Percentiles rank a stretch among this genome's conserved stretches.
These are phyloP conservation scores for Scaeva pyrastri DNA, from an alignment of 2,888 invertebrate species.

Conservation along the genomic window DNA sequence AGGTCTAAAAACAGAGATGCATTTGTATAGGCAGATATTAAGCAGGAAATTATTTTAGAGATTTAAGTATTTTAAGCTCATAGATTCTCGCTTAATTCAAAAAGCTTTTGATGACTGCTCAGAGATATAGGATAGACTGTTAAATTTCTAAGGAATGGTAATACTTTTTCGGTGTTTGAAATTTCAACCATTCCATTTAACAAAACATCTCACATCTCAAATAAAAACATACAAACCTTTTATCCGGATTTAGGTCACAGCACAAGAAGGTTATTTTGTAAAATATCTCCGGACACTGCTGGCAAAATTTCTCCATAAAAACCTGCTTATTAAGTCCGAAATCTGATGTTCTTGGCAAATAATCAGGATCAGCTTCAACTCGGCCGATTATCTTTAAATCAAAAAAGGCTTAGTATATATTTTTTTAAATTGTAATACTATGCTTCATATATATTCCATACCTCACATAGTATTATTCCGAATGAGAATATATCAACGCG, in stretches of 20 bases:
- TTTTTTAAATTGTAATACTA: neutral
- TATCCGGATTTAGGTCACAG: slow-evolving; percentile 95
- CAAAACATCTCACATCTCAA: too few relatives aligned
- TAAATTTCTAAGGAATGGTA: too few relatives aligned
- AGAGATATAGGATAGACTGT: too few relatives aligned
- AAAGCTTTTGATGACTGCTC: too few relatives aligned
- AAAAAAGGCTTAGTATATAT: neutral
- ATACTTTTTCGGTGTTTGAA: too few relatives aligned
- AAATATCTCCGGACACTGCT: slow-evolving; percentile 92
- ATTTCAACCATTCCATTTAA: too few relatives aligned
- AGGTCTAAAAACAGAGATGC: slow-evolving; percentile 86
- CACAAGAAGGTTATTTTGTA: slow-evolving; percentile 95
- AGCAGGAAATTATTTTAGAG: too few relatives aligned
- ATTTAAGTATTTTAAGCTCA: too few relatives aligned
- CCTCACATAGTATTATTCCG: slow-evolving; percentile 97
- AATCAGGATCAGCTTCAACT: slow-evolving; percentile 97
- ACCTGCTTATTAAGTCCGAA: slow-evolving; percentile 95
- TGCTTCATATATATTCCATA: slow-evolving; percentile 80
- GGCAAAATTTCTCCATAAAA: slow-evolving; percentile 94
- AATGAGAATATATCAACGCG: slow-evolving; percentile 98
- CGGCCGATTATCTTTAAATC: slow-evolving; percentile 93
- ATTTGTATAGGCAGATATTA: too few relatives aligned
- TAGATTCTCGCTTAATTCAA: too few relatives aligned
- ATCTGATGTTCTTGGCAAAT: slow-evolving; percentile 94
- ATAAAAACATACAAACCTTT: slow-evolving; percentile 85